Conservation (phyloP, 2,113 vertebrate genomes). For the Phyllostomus hastatus region DNA sequence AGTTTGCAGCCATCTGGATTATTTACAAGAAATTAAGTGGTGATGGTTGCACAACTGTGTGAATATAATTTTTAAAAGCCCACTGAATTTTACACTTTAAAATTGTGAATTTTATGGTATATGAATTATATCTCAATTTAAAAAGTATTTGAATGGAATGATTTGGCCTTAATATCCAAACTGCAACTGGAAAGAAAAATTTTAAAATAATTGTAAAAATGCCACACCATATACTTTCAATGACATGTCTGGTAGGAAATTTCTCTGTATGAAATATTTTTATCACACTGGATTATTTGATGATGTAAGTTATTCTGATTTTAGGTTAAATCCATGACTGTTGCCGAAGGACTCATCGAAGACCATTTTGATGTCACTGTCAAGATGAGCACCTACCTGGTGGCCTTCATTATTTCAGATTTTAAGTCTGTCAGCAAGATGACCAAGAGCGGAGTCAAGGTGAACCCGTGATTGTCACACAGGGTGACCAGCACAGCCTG, state of each 20-base stretch:
- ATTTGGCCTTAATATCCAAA: background rate
- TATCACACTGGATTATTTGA: background rate
- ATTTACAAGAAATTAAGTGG: background rate
- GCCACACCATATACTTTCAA: background rate
- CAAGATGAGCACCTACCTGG: slow-evolving; percentile 94
- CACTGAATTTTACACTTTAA: background rate
- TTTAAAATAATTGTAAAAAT: background rate
- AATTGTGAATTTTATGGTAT: background rate
- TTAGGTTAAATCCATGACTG: slow-evolving; percentile 85
- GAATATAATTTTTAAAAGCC: background rate
- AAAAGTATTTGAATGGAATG: background rate
- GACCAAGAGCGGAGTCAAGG: slow-evolving; percentile 88
- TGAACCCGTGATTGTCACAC: slow-evolving; percentile 64
- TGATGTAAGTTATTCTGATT: slow-evolving; percentile 29
- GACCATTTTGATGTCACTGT: slow-evolving; percentile 92
- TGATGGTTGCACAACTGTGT: background rate
- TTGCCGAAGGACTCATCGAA: slow-evolving; percentile 86
- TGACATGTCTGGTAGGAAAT: background rate
- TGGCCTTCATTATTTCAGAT: slow-evolving; percentile 93
- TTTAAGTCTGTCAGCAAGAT: slow-evolving; percentile 91
- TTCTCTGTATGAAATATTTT: background rate
- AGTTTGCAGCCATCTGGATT: background rate
- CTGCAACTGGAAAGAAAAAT: background rate
- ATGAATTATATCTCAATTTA: background rate
- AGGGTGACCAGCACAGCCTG: background rate